Evolutionary conservation across 37 sponge, comb jelly and placozoan genomes (phyloP).

Genomic region (Mnemiopsis leidyi): DNA sequence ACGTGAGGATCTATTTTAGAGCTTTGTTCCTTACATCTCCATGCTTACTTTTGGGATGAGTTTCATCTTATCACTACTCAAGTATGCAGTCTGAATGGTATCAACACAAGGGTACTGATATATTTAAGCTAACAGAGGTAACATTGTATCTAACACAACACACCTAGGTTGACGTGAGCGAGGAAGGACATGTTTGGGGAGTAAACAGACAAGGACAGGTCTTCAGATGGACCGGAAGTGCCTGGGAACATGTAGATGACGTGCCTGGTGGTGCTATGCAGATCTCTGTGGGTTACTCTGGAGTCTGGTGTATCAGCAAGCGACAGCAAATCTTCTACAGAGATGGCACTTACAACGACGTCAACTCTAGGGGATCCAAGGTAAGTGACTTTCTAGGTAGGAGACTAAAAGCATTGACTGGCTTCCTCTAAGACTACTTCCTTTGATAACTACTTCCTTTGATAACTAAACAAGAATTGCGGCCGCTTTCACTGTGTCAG

Average conservation of each 20-base stretch:
- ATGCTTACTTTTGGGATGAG: no score
- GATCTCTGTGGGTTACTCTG: neutral
- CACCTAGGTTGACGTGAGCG: conserved; percentile 19
- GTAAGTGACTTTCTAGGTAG: no score
- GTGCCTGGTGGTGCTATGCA: neutral
- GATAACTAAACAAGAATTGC: no score
- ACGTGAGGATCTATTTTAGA: neutral
- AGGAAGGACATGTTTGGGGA: conserved; percentile 4
- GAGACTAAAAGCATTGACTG: no score
- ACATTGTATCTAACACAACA: no score
- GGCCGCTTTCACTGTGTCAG: no score
- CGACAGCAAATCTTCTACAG: neutral
- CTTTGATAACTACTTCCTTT: no score
- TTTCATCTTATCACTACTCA: no score
- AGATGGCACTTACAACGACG: neutral
- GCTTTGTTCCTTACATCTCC: no score
- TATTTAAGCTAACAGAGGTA: no score
- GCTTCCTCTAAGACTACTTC: neutral
- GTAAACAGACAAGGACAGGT: neutral
- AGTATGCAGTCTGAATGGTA: no score
- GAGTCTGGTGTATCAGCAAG: neutral
- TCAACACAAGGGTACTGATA: no score
- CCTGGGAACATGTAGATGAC: neutral
- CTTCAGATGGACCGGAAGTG: neutral
- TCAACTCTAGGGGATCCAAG: neutral